Percentiles rank a stretch among this genome's conserved stretches.
phyloP scores from a whole-genome alignment of 2,888 invertebrate species.

The Tachystola acroxantha region DNA sequence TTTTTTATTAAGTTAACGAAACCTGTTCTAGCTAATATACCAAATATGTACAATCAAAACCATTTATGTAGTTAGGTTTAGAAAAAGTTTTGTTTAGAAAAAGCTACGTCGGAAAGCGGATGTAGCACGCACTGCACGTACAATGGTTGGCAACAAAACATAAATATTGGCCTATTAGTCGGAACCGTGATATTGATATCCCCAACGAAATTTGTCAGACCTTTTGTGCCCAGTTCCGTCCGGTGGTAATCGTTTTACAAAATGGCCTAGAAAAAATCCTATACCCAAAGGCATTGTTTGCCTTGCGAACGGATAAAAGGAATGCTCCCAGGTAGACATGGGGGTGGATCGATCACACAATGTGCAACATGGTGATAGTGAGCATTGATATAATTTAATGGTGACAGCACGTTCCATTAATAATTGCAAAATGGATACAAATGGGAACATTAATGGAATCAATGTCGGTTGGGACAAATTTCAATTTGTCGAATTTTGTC shows the following conservation, averaged over 20 bases:
- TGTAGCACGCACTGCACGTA: constrained; percentile 28
- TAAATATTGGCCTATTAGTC: constrained; percentile 69
- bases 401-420: constrained; percentile 45
- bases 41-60: no score
- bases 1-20: neutral
- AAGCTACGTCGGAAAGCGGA: constrained; percentile 42
- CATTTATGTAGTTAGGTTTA: constrained; percentile 8
- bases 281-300: constrained; percentile 47
- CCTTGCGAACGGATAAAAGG: constrained; percentile 46
- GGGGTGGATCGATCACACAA: constrained; percentile 49
- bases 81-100: constrained; percentile 19
- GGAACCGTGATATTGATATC: constrained; percentile 71
- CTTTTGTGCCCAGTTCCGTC: constrained; percentile 71
- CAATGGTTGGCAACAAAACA: constrained; percentile 60
- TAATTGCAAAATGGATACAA: constrained; percentile 44
- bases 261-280: constrained; percentile 46
- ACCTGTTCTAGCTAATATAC: neutral
- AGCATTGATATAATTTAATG: constrained; percentile 45
- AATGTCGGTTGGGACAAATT: constrained; percentile 19
- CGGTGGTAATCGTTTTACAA: constrained; percentile 65
- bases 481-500: constrained; percentile 5
- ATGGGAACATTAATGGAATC: constrained; percentile 40
- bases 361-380: constrained; percentile 36
- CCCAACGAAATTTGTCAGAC: constrained; percentile 54
- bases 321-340: constrained; percentile 51